Percentiles rank a stretch among this genome's conserved stretches.
Conservation (phyloP, 2,797 vertebrate species). For the Gouania willdenowi region DNA sequence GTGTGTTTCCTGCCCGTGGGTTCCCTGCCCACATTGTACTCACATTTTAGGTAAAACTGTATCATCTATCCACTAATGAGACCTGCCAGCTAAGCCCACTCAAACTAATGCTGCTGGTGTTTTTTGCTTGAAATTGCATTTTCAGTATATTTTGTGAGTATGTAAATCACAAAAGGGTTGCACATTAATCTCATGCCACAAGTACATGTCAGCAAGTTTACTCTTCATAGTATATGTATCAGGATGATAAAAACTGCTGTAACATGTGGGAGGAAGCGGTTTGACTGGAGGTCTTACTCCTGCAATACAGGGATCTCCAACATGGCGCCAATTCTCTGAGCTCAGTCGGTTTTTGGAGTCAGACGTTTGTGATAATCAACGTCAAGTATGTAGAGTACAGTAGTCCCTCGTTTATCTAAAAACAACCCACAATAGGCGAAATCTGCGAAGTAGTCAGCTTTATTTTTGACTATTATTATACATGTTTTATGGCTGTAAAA, state of each 20-base stretch:
- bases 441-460: too few relatives aligned
- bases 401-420: too few relatives aligned
- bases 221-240: neutral
- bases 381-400: too few relatives aligned
- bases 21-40: slow-evolving; percentile 48
- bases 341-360: slow-evolving; percentile 25
- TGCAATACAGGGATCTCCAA: slow-evolving; percentile 40
- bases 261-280: neutral
- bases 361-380: slow-evolving; percentile 29
- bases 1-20: slow-evolving; percentile 46
- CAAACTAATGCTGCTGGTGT: slow-evolving; percentile 30
- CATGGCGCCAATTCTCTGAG: slow-evolving; percentile 29
- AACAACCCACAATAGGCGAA: too few relatives aligned
- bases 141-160: neutral
- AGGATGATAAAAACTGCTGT: neutral
- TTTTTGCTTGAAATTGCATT: slow-evolving; percentile 10
- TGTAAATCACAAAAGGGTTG: slow-evolving; percentile 4
- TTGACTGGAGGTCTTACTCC: slow-evolving; percentile 32
- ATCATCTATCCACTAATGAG: slow-evolving; percentile 42
- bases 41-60: slow-evolving; percentile 36
- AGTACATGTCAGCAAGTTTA: neutral
- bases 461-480: too few relatives aligned
- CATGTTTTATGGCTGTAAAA: too few relatives aligned
- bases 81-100: slow-evolving; percentile 24
- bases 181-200: neutral